Evolutionary conservation across 2,113 vertebrate species (phyloP), one percentile per base, ranked within the genome.

Genomic region (Eulemur rufifrons): DNA sequence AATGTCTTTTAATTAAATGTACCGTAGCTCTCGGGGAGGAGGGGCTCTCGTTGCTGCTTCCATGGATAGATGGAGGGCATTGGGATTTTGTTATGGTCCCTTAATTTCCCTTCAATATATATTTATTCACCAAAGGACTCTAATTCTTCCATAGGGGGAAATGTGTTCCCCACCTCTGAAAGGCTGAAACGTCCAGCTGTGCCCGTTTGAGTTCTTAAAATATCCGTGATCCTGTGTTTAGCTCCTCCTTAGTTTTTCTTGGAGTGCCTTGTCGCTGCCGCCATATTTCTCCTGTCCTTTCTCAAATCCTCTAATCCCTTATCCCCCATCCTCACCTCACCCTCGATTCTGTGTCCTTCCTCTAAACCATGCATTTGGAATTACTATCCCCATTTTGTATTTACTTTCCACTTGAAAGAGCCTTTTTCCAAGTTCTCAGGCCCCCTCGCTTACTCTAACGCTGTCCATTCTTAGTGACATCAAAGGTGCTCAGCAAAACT

Each of bases 21-120:
- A 11, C 4, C 15, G 1, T 0, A 18, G 37, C 20, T 50, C 17
- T 61, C n/a, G 1, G 5, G 15, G 14, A 18, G 1, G 5, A 11
- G 12, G 23, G 11, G 39, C 39, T 10, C 56, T 63, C 74, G 25
- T 21, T 69, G 2, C 42, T 42, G 69, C 39, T 56, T 37, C 7
- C 9, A 8, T 17, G 7, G 10, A 3, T 64, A 37, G 42, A 42
- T 11, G n/a, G 23, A 13, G 63, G 52, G 5, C 25, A 20, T 8
- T 63, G 13, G 5, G 29, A 11, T 88, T 87, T 39, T 59, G 29
- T 27, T 74, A 50, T 88, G 6, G 4, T 77, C 37, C 32, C 34
- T 64, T 78, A 4, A 83, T 68, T 63, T 42, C 25, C 56, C 66
- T 66, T 77, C 42, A 34, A 3, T 69, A n/a, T 32, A 6, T 12